Percentiles rank a stretch among this genome's conserved stretches.
Conservation (phyloP, 2,888 invertebrate genomes). For the Auanema freiburgensis region DNA sequence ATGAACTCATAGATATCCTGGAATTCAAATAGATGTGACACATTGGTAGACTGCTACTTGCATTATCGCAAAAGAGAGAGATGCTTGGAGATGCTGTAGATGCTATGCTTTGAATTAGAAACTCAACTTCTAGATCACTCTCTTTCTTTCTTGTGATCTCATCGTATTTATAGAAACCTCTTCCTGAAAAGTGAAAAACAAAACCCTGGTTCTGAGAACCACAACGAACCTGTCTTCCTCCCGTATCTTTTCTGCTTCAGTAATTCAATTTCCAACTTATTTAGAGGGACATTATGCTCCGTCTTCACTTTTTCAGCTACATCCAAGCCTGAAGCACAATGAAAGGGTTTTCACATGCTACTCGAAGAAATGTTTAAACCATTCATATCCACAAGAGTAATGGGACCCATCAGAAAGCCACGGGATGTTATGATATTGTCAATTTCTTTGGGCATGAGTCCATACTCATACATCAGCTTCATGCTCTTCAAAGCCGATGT, state of each 20-base stretch:
- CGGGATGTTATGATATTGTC: conserved; percentile 38
- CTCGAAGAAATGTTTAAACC: conserved; percentile 22
- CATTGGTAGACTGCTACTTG: conserved; percentile 8
- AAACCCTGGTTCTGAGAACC: neutral
- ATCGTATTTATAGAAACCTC: conserved; percentile 50
- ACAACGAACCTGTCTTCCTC: conserved; percentile 42
- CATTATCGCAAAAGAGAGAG: conserved; percentile 20
- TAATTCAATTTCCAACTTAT: conserved; percentile 34
- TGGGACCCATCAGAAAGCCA: conserved; percentile 51
- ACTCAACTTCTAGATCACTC: conserved; percentile 42
- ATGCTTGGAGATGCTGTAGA: conserved; percentile 5
- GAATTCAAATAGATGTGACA: too few species aligned
- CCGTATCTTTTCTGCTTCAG: conserved; percentile 38
- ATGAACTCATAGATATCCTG: conserved; percentile 46
- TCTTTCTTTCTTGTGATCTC: conserved; percentile 36
- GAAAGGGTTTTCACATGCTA: neutral
- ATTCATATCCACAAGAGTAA: conserved; percentile 54
- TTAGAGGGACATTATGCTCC: conserved; percentile 36
- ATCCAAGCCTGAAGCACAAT: conserved; percentile 32
- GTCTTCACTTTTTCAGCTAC: conserved; percentile 40
- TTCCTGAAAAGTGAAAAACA: conserved; percentile 24
- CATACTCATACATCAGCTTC: conserved; percentile 36
- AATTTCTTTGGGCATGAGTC: conserved; percentile 36
- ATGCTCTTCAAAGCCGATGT: conserved; percentile 23
- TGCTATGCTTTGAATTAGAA: conserved; percentile 27